Conservation (phyloP, 2,888 invertebrate species). For the Craniophora ligustri region DNA sequence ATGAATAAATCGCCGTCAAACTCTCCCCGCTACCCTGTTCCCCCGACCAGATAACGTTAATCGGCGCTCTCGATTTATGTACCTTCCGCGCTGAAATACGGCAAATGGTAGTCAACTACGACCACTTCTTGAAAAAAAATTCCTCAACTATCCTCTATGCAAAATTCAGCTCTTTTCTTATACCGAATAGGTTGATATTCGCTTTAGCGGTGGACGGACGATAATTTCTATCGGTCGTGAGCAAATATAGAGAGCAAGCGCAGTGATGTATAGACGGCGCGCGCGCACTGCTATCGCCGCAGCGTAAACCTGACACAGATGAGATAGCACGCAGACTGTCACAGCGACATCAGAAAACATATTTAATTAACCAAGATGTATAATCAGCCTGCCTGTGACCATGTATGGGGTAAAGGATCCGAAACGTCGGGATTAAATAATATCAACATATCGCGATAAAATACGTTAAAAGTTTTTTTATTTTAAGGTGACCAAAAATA, state of each 20-base stretch:
- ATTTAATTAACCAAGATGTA: not conserved
- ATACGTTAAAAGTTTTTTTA: too few relatives aligned
- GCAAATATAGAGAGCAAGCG: constrained; percentile 79
- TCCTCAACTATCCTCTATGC: constrained; percentile 12
- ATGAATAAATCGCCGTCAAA: constrained; percentile 80
- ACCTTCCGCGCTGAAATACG: constrained; percentile 72
- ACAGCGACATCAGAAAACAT: not conserved
- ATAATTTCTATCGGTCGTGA: constrained; percentile 77
- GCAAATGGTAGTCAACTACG: constrained; percentile 68
- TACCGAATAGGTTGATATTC: constrained; percentile 47
- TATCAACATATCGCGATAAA: too few relatives aligned
- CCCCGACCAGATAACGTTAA: constrained; percentile 79
- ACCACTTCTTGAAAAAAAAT: constrained; percentile 56
- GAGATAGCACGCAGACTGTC: constrained; percentile 51
- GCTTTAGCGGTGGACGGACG: constrained; percentile 41
- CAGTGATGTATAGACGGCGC: constrained; percentile 81
- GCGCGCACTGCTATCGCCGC: constrained; percentile 55
- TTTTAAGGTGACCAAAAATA: too few relatives aligned
- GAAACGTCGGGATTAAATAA: too few relatives aligned
- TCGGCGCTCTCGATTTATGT: constrained; percentile 78
- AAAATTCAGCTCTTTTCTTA: constrained; percentile 45
- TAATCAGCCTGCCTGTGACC: too few relatives aligned
- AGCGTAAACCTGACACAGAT: constrained; percentile 69
- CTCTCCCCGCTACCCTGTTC: constrained; percentile 62
- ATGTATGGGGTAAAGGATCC: too few relatives aligned